Conservation (phyloP, 2,113 vertebrate species). For the Vombatus ursinus region DNA sequence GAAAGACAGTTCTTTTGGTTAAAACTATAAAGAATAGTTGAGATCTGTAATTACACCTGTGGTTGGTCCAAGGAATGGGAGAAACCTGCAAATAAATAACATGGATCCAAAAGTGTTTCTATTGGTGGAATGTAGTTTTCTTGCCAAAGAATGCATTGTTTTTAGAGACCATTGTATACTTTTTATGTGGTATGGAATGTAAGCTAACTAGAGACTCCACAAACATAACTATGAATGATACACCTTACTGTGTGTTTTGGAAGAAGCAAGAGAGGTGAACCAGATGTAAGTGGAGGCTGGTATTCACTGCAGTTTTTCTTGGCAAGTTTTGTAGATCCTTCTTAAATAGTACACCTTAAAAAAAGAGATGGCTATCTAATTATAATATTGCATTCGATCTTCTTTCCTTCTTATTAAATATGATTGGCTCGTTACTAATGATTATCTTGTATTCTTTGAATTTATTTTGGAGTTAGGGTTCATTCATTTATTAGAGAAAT, state of each 20-base stretch:
- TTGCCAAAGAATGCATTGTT: constrained; percentile 46
- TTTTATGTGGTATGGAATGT: constrained; percentile 31
- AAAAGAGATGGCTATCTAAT: neutral
- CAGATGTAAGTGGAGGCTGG: neutral
- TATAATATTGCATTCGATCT: neutral
- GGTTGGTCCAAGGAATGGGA: constrained; percentile 50
- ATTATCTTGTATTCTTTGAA: neutral
- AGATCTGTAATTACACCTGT: constrained; percentile 32
- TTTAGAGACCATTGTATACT: constrained; percentile 45
- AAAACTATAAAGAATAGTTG: constrained; percentile 29
- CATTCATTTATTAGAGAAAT: neutral
- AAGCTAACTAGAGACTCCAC: neutral
- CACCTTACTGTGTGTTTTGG: neutral
- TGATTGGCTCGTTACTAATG: neutral
- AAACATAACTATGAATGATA: neutral
- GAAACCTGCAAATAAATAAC: constrained; percentile 55
- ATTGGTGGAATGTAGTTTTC: constrained; percentile 21
- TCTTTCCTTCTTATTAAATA: neutral
- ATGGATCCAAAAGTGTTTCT: neutral
- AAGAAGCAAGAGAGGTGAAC: neutral
- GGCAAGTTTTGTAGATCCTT: neutral
- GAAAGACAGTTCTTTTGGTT: constrained; percentile 52
- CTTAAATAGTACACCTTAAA: neutral
- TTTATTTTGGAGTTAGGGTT: neutral
- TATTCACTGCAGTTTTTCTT: neutral